Evolutionary conservation across 2,797 vertebrate genomes (phyloP).

Genomic region (Pseudopleuronectes americanus): DNA sequence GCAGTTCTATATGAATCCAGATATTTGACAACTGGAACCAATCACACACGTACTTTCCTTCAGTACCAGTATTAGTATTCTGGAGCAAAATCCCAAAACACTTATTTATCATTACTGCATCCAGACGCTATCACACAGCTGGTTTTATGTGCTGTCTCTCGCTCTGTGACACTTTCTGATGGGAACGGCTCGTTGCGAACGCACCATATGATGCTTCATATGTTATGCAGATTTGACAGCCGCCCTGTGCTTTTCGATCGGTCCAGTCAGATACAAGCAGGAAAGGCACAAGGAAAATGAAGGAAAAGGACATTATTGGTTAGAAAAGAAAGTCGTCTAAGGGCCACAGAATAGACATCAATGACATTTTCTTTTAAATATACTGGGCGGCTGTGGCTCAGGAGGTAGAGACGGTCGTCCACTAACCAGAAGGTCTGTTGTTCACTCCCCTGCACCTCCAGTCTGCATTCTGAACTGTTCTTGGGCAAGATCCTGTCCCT

Average conservation of each 20-base stretch:
- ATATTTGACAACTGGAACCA: background rate
- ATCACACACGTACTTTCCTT: too few relatives aligned
- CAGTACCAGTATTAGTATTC: too few relatives aligned
- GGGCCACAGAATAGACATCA: background rate
- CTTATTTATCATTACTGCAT: conserved; percentile 24
- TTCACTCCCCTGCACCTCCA: too few relatives aligned
- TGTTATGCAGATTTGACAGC: conserved; percentile 45
- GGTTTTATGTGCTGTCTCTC: conserved; percentile 14
- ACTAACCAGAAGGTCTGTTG: too few relatives aligned
- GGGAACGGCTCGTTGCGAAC: conserved; percentile 26
- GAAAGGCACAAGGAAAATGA: background rate
- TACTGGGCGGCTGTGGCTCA: too few relatives aligned
- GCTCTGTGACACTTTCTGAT: conserved; percentile 15
- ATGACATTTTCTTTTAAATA: too few relatives aligned
- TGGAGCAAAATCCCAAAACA: background rate
- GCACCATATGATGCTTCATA: conserved; percentile 10
- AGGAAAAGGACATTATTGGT: background rate
- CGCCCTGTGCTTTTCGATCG: conserved; percentile 7
- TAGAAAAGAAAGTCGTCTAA: background rate
- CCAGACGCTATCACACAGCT: conserved; percentile 26
- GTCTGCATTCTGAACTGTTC: too few relatives aligned
- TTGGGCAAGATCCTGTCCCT: too few relatives aligned
- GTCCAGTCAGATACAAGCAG: conserved; percentile 10
- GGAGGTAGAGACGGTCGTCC: too few relatives aligned
- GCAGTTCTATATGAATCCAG: background rate